These are phyloP conservation scores for Camponotus pennsylvanicus DNA, from an alignment of 1,140 invertebrate species.

Conservation along the genomic window DNA sequence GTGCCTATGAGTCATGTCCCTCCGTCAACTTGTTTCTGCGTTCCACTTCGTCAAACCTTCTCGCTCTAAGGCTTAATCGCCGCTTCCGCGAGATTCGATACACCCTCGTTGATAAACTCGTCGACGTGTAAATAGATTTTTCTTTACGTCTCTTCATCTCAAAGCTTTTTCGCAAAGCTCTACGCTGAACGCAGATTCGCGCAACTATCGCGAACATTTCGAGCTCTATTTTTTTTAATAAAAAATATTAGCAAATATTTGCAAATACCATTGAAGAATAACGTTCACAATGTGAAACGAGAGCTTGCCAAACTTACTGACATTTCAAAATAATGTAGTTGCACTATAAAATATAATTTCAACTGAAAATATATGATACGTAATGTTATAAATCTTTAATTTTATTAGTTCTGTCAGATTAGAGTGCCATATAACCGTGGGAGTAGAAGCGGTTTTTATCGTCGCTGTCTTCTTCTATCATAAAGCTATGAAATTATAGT, in stretches of 20 bases:
- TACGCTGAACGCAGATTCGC: background rate
- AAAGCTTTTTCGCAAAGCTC: constrained; percentile 49
- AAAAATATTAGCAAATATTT: background rate
- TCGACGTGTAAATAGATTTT: constrained; percentile 55
- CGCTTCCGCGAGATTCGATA: constrained; percentile 51
- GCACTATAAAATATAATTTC: background rate
- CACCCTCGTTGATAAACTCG: constrained; percentile 60
- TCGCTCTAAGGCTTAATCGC: constrained; percentile 67
- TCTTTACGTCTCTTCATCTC: constrained; percentile 42
- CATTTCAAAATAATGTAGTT: background rate
- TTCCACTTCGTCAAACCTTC: constrained; percentile 69
- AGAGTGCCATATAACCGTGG: constrained; percentile 49
- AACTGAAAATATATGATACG: background rate
- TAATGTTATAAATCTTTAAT: constrained; percentile 30
- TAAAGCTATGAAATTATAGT: constrained; percentile 67
- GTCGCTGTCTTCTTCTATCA: constrained; percentile 12
- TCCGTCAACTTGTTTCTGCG: constrained; percentile 72
- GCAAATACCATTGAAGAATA: background rate
- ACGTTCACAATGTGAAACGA: background rate
- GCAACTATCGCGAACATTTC: background rate
- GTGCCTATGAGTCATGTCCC: constrained; percentile 69
- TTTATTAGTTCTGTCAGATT: constrained; percentile 61
- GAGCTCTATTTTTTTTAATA: background rate
- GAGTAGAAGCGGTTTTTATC: constrained; percentile 50
- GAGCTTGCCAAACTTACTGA: background rate